phyloP scores from a whole-genome alignment of 1,140 invertebrate species.

The Drosophila tsacasi region DNA sequence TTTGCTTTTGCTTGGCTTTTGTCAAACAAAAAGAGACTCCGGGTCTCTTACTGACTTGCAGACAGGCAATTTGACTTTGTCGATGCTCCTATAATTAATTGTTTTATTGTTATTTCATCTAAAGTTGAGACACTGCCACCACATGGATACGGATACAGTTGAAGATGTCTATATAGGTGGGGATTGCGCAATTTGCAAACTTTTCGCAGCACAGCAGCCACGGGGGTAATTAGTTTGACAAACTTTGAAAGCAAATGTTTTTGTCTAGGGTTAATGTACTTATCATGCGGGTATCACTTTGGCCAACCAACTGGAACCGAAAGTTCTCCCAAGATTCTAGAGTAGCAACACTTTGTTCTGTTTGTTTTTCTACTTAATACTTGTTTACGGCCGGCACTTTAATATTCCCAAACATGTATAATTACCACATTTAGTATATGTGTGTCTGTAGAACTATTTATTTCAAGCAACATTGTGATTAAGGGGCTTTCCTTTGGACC shows the following conservation, averaged over 20 bases:
- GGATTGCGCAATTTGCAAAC: constrained; percentile 22
- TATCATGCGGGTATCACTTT: constrained; percentile 42
- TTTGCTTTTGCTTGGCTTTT: constrained; percentile 72
- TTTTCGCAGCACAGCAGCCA: constrained; percentile 22
- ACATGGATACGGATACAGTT: constrained; percentile 6
- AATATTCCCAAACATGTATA: constrained; percentile 18
- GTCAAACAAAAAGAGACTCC: constrained; percentile 60
- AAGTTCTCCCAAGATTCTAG: constrained; percentile 34
- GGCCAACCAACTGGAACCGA: constrained; percentile 37
- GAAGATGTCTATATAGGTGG: constrained; percentile 7
- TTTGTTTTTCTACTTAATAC: constrained; percentile 7
- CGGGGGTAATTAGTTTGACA: constrained; percentile 42
- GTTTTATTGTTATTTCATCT: constrained; percentile 46
- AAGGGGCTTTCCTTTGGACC: neutral
- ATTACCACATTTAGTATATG: constrained; percentile 13
- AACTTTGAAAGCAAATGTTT: constrained; percentile 34
- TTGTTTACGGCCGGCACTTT: constrained; percentile 2
- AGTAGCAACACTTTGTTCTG: constrained; percentile 3
- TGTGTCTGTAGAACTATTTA: constrained; percentile 3
- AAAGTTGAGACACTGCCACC: constrained; percentile 25
- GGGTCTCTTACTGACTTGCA: constrained; percentile 1
- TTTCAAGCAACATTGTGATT: constrained; percentile 4
- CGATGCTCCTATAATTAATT: constrained; percentile 48
- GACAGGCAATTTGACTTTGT: constrained; percentile 45
- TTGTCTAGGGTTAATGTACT: constrained; percentile 42